These are phyloP conservation scores for Chelonus formosanus DNA, from an alignment of 2,888 invertebrate species.

Conservation along the genomic window DNA sequence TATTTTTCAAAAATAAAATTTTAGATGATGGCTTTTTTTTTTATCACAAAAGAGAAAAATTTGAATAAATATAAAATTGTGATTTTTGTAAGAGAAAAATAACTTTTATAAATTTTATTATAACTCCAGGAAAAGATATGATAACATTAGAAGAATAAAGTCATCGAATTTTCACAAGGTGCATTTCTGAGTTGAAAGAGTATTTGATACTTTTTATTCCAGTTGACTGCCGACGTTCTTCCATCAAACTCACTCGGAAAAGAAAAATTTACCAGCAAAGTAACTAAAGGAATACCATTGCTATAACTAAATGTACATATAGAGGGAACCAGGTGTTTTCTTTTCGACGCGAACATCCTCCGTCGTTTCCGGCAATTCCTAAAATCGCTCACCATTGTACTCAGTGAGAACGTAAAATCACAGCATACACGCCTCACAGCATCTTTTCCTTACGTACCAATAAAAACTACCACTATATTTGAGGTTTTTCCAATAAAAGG, in stretches of 20 bases:
- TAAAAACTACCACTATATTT: slow-evolving; percentile 23
- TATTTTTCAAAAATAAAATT: no score
- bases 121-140: no score
- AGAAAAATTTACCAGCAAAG: slow-evolving; percentile 7
- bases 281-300: slow-evolving; percentile 11
- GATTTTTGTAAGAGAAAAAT: no score
- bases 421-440: slow-evolving; percentile 33
- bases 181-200: neutral
- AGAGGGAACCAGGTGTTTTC: slow-evolving; percentile 30
- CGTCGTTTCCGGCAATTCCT: slow-evolving; percentile 39
- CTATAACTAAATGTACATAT: slow-evolving; percentile 7
- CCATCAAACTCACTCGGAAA: slow-evolving; percentile 12
- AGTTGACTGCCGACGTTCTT: slow-evolving; percentile 8
- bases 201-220: slow-evolving; percentile 7
- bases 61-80: no score
- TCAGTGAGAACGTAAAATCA: slow-evolving; percentile 38
- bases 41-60: no score
- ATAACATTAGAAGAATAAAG: neutral
- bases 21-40: no score
- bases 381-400: slow-evolving; percentile 41
- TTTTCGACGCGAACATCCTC: slow-evolving; percentile 32
- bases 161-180: neutral
- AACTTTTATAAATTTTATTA: no score
- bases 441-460: slow-evolving; percentile 33
- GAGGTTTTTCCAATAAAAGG: neutral